Evolutionary conservation across 2,888 invertebrate genomes (phyloP).

Genomic region (Pristionchus exspectatus): DNA sequence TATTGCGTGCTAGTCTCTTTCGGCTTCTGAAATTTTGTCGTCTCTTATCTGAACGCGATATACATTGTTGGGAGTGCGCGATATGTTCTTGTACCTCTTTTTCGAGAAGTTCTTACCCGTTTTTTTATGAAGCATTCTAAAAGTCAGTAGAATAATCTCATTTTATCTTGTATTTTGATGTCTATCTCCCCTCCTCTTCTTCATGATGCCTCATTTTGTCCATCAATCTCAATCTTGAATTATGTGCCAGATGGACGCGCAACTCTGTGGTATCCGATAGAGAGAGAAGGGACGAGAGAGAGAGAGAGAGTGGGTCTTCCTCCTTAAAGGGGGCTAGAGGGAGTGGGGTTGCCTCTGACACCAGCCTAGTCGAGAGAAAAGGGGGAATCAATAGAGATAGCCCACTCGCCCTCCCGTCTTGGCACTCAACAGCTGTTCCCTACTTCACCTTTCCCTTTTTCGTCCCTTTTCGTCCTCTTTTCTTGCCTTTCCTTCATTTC

Average conservation of each 20-base stretch:
- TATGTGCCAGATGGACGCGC: slow-evolving; percentile 19
- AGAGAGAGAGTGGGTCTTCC: not conserved
- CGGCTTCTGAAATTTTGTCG: not conserved
- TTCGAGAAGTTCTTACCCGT: not conserved
- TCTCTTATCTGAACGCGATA: not conserved
- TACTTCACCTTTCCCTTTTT: not conserved
- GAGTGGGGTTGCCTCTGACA: slow-evolving; percentile 8
- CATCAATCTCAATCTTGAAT: slow-evolving; percentile 39
- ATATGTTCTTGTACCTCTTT: not conserved
- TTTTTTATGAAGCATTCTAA: too few species aligned
- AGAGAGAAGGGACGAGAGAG: not conserved
- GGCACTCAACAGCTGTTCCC: slow-evolving; percentile 3
- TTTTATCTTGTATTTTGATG: not conserved
- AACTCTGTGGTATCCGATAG: slow-evolving; percentile 2
- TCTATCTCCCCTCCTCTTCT: not conserved
- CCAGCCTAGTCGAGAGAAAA: not conserved
- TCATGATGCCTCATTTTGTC: not conserved
- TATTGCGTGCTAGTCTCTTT: not conserved
- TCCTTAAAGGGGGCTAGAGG: slow-evolving; percentile 23
- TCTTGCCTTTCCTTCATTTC: not conserved
- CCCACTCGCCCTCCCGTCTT: not conserved
- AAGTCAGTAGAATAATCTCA: too few species aligned
- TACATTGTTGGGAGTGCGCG: too few species aligned
- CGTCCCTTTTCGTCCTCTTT: not conserved
- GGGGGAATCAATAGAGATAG: slow-evolving; percentile 36